These are phyloP conservation scores for Crotalus helleri DNA, from an alignment of 2,113 vertebrate species.

Conservation along the genomic window DNA sequence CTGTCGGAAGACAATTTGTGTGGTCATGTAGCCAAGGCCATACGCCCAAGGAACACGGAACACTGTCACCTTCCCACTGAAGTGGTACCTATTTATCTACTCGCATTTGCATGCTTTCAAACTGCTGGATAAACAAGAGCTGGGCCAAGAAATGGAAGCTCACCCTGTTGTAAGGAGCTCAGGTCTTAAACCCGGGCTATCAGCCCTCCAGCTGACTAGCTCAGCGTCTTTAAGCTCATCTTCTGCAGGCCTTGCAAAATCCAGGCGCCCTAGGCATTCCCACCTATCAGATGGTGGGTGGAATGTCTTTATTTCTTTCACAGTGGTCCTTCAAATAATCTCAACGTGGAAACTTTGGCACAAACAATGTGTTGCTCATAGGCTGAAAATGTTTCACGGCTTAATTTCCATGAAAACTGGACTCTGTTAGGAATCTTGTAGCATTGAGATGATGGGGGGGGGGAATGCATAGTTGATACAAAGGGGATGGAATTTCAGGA, in stretches of 20 bases:
- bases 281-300: background rate
- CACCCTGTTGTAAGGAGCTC: background rate
- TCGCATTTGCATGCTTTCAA: background rate
- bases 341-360: background rate
- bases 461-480: background rate
- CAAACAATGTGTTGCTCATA: background rate
- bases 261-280: background rate
- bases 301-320: background rate
- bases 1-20: background rate
- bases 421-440: background rate
- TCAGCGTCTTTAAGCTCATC: background rate
- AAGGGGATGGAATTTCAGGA: background rate
- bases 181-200: background rate
- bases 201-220: too few relatives aligned
- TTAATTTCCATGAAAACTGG: background rate
- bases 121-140: background rate
- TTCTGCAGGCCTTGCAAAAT: background rate
- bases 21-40: too few relatives aligned
- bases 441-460: background rate
- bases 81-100: background rate
- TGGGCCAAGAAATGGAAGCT: background rate
- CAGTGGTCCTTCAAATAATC: background rate
- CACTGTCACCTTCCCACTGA: background rate
- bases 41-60: background rate
- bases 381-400: background rate